A percentile compares a stretch with the other conserved stretches of the same genome.
Evolutionary conservation across 37 sponge, comb jelly and placozoan species (phyloP).

Genomic region (Crambe crambe): DNA sequence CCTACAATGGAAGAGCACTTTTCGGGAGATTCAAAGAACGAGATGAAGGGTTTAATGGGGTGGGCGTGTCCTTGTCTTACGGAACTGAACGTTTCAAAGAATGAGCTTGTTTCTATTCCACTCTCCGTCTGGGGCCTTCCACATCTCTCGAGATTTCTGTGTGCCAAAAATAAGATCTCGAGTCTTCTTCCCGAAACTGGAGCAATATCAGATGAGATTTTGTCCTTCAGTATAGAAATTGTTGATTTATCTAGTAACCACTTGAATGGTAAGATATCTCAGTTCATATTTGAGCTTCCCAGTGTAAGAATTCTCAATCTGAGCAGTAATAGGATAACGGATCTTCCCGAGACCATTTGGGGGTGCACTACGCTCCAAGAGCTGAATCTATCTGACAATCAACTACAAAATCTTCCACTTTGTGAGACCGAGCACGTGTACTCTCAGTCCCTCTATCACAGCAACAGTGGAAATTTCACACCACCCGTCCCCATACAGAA

Average conservation of each 20-base stretch:
- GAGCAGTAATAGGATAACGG: conserved; percentile 24
- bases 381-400: conserved; percentile 43
- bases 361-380: conserved; percentile 38
- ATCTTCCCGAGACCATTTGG: conserved; percentile 57
- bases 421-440: conserved; percentile 32
- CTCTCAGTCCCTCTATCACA: conserved; percentile 2
- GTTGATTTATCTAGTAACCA: conserved; percentile 54
- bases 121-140: conserved; percentile 53
- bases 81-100: conserved; percentile 38
- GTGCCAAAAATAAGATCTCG: conserved; percentile 22
- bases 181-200: neutral
- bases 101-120: conserved; percentile 39
- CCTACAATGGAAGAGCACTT: neutral
- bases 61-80: conserved; percentile 39
- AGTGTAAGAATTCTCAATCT: conserved; percentile 13
- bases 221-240: conserved; percentile 10
- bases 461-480: too few species aligned
- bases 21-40: neutral
- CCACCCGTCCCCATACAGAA: neutral
- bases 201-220: too few species aligned
- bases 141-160: conserved; percentile 9
- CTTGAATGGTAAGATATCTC: conserved; percentile 11
- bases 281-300: conserved; percentile 55
- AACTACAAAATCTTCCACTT: conserved; percentile 27
- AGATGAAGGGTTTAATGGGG: too few species aligned